Conservation (phyloP, 1,140 invertebrate genomes). For the Trinorchestia longiramus region DNA sequence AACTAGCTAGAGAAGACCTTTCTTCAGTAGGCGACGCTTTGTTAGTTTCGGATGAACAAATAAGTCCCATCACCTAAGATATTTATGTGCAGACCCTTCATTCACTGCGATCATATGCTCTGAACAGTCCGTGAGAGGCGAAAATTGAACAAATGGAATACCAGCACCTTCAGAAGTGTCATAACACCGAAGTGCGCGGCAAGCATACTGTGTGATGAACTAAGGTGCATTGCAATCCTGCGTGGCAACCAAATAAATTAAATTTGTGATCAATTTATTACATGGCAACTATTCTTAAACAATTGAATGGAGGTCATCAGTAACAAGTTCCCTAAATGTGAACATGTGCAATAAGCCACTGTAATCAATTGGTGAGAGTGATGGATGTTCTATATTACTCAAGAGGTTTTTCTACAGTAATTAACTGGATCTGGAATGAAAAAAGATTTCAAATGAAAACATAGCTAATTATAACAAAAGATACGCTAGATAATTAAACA, state of each 20-base stretch:
- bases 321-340: not conserved
- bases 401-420: not conserved
- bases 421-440: not conserved
- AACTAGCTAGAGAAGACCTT: not conserved
- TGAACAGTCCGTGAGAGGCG: not conserved
- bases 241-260: not conserved
- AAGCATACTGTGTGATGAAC: not conserved
- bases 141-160: not conserved
- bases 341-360: not conserved
- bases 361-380: not conserved
- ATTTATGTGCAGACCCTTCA: not conserved
- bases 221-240: not conserved
- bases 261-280: not conserved
- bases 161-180: not conserved
- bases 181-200: not conserved
- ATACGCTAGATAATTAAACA: not conserved
- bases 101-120: not conserved
- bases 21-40: not conserved
- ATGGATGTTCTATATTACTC: not conserved
- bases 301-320: not conserved
- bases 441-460: not conserved
- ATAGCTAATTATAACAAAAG: not conserved
- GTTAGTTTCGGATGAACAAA: constrained; percentile 24
- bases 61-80: constrained; percentile 14
- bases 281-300: not conserved